A percentile compares a stretch with the other conserved stretches of the same genome.
phyloP scores from a whole-genome alignment of 2,888 invertebrate species.

The Prosopocoilus inquinatus region DNA sequence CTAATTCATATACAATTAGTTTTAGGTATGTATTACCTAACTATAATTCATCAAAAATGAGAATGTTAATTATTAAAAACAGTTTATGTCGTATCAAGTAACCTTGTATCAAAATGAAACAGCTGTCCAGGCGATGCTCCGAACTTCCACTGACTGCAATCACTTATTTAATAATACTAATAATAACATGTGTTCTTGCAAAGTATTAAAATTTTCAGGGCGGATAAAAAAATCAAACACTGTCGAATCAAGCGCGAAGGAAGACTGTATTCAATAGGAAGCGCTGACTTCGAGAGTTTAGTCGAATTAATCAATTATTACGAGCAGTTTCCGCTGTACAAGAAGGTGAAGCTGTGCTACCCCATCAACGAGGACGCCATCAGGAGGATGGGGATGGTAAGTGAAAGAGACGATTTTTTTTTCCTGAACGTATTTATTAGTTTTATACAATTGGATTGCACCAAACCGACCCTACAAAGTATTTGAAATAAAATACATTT shows the following conservation, averaged over 20 bases:
- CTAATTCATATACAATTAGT: constrained; percentile 86
- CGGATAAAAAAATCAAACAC: constrained; percentile 93
- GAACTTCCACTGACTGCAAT: no score
- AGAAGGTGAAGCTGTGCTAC: constrained; percentile 82
- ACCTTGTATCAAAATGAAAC: no score
- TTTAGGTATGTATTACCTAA: constrained; percentile 64
- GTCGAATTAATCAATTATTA: constrained; percentile 92
- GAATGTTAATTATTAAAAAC: no score
- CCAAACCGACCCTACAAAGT: constrained; percentile 36
- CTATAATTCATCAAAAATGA: background rate
- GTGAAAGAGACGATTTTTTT: constrained; percentile 37
- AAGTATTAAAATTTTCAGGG: constrained; percentile 55
- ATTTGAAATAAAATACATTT: no score
- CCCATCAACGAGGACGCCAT: constrained; percentile 78
- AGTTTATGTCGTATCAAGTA: no score
- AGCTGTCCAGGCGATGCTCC: no score
- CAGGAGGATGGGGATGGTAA: constrained; percentile 62
- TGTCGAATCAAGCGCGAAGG: constrained; percentile 94
- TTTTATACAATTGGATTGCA: constrained; percentile 37
- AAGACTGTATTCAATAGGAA: constrained; percentile 85
- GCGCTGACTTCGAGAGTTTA: constrained; percentile 92
- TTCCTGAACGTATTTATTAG: constrained; percentile 9
- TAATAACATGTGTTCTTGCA: no score
- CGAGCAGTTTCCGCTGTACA: constrained; percentile 86
- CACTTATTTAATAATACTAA: no score